A percentile compares a stretch with the other conserved stretches of the same genome.
Evolutionary conservation across 2,797 vertebrate species (phyloP).

Genomic region (Passerculus sandwichensis): DNA sequence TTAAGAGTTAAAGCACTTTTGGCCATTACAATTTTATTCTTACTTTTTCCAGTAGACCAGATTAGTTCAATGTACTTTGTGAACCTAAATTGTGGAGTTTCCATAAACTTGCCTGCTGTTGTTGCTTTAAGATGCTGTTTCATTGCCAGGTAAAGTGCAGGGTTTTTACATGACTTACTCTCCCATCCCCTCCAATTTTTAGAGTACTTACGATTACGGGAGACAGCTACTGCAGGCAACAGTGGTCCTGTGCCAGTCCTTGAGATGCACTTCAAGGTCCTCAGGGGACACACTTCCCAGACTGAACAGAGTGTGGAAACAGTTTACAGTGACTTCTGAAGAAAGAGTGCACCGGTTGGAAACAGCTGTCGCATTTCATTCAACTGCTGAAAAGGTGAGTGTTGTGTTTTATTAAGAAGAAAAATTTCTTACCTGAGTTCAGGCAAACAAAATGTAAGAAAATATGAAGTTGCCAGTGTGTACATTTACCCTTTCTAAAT

Average conservation of each 20-base stretch:
- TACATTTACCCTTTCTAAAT: not conserved
- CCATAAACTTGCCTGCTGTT: not conserved
- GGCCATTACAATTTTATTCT: not conserved
- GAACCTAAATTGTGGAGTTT: not conserved
- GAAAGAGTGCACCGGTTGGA: conserved; percentile 92
- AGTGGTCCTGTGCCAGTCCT: conserved; percentile 94
- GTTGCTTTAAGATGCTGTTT: not conserved
- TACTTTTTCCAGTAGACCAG: not conserved
- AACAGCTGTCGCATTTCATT: conserved; percentile 90
- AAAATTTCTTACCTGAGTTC: not conserved
- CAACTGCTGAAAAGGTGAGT: conserved; percentile 87
- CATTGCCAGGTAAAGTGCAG: not conserved
- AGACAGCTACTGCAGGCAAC: conserved; percentile 97
- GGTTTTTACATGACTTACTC: not conserved
- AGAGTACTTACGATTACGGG: conserved; percentile 98
- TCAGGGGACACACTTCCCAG: conserved; percentile 95
- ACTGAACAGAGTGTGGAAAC: conserved; percentile 97
- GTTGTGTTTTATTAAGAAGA: not conserved
- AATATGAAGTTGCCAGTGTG: not conserved
- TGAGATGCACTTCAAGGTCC: conserved; percentile 93
- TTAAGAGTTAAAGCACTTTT: not conserved
- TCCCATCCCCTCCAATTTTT: not conserved
- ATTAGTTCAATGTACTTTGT: not conserved
- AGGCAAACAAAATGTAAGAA: not conserved
- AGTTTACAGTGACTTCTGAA: conserved; percentile 92